Base-by-base conservation (phyloP, 2,797 vertebrate species). In the Linurgus olivaceus region DNA sequence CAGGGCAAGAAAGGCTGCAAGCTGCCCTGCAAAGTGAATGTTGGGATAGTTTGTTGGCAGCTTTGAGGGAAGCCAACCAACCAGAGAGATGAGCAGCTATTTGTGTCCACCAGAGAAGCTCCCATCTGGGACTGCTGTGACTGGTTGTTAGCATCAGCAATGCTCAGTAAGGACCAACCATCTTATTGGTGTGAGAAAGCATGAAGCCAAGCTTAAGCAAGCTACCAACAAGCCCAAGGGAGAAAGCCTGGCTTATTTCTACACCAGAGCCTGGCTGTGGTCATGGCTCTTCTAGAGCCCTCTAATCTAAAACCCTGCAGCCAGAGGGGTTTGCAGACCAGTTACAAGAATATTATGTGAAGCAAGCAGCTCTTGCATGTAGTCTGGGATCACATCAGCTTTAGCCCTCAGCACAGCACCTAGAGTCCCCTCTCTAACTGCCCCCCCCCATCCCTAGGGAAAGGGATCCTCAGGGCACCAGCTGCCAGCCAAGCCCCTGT, bases 21-120 rank as follows among this genome's bases (percentile, higher is more conserved):
- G 38, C 19, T 2, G 1, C 29, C 55, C 23, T 11, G 67, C 3
- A 1, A 55, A 84, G 19, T 0, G 0, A 24, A 35, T 4, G 1
- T 4, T 3, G 18, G 31, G 28, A 47, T 16, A 40, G 55, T 71
- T 37, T 37, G 18, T 18, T 9, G 21, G 48, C n/a, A 70, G 52
- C 48, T 86, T 25, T 38, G 7, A 11, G 8, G 18, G 12, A 25
- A 68, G 12, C 6, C 35, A 13, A 25, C 26, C 21, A 10, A 31
- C 10, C 18, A 50, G 42, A 52, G 25, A 20, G 48, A 44, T 0
- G 0, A 52, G 35, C 62, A 84, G 37, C 14, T 58, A 12, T 18
- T 63, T 40, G 31, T 66, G 35, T 35, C 44, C 8, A 23, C 17
- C 51, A 28, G n/a, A 19, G 20, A 45, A 71, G 54, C 35, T 54